Conservation (phyloP, 2,113 vertebrate species). For the Jaculus jaculus region DNA sequence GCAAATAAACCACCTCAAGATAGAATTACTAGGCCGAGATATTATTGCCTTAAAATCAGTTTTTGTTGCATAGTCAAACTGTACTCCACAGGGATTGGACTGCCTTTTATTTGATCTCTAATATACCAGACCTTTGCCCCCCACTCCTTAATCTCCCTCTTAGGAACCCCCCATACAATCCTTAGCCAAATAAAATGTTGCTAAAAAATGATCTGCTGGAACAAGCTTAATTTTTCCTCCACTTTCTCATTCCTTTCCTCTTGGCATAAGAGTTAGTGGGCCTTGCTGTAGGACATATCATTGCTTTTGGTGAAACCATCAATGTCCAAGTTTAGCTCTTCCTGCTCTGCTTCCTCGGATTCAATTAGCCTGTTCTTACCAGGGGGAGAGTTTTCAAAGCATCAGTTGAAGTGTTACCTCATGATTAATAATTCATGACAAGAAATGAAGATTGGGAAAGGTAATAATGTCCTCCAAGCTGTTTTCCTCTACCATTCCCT, state of each 20-base stretch:
- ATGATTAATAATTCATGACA: slow-evolving; percentile 81
- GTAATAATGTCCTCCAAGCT: slow-evolving; percentile 75
- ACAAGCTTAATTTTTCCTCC: slow-evolving; percentile 50
- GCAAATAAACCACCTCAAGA: not conserved
- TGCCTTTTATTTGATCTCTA: not conserved
- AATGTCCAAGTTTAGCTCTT: slow-evolving; percentile 66
- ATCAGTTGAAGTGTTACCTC: slow-evolving; percentile 74
- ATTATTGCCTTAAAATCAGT: not conserved
- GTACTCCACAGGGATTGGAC: not conserved
- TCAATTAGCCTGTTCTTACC: slow-evolving; percentile 77
- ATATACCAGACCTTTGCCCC: not conserved
- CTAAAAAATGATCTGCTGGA: slow-evolving; percentile 23
- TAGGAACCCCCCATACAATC: no score
- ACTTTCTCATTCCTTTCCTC: slow-evolving; percentile 29
- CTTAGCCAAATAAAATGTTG: slow-evolving; percentile 13
- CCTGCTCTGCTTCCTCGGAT: slow-evolving; percentile 75
- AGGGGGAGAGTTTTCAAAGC: slow-evolving; percentile 76
- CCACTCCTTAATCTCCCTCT: not conserved
- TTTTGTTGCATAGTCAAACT: not conserved
- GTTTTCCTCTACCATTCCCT: slow-evolving; percentile 64
- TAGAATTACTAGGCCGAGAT: not conserved
- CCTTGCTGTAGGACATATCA: slow-evolving; percentile 77
- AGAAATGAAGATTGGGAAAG: slow-evolving; percentile 72
- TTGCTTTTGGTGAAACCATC: slow-evolving; percentile 76
- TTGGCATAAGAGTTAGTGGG: slow-evolving; percentile 63